Evolutionary conservation across 1,140 invertebrate species (phyloP).

Genomic region (Pseudomyrmex dendroicus): DNA sequence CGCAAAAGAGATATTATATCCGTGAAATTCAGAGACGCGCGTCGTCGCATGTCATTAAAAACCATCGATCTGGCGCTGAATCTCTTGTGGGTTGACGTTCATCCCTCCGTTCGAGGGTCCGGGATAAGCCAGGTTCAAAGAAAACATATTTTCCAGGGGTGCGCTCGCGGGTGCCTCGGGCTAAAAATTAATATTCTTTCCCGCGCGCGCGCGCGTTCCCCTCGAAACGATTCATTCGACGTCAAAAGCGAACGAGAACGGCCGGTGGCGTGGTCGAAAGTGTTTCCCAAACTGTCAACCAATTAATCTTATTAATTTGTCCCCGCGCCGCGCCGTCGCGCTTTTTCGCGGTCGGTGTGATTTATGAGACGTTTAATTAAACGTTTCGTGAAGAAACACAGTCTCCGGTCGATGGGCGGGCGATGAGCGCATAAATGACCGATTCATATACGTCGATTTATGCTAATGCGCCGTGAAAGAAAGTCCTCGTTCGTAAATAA

Average conservation of each 20-base stretch:
- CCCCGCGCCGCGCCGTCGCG: constrained; percentile 53
- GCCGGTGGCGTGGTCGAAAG: constrained; percentile 68
- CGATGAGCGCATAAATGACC: constrained; percentile 17
- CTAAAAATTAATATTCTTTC: constrained; percentile 75
- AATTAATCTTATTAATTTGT: constrained; percentile 85
- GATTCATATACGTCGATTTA: constrained; percentile 73
- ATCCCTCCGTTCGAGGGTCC: constrained; percentile 53
- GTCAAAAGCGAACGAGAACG: constrained; percentile 59
- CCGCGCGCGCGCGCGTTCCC: background rate
- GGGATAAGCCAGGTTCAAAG: constrained; percentile 58
- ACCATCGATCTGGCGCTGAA: constrained; percentile 58
- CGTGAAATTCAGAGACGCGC: constrained; percentile 8
- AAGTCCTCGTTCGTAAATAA: constrained; percentile 20
- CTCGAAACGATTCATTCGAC: constrained; percentile 50
- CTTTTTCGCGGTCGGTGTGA: constrained; percentile 65
- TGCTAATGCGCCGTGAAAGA: constrained; percentile 63
- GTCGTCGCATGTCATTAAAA: constrained; percentile 63
- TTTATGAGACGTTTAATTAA: constrained; percentile 84
- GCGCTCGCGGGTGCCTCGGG: constrained; percentile 57
- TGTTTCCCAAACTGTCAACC: constrained; percentile 81
- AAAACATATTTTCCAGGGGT: constrained; percentile 71
- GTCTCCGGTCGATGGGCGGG: background rate
- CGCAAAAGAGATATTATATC: background rate
- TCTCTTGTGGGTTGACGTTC: constrained; percentile 51
- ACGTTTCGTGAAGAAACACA: constrained; percentile 81